Conservation (phyloP, 2,888 invertebrate genomes). For the Dascillus cervinus region DNA sequence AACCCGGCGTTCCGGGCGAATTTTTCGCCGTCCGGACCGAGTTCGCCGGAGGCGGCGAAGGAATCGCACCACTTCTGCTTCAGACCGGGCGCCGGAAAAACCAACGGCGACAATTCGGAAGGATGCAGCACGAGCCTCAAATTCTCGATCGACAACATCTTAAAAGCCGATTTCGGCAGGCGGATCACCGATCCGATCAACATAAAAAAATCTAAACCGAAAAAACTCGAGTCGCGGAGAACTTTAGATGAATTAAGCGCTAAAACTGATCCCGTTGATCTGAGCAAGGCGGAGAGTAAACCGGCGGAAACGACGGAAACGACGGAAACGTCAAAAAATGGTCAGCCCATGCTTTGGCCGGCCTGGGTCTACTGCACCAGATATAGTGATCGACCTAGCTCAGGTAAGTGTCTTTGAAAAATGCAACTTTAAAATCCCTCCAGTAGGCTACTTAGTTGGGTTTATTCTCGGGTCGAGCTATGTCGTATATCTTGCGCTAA, state of each 20-base stretch:
- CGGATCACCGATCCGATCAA: conserved; percentile 61
- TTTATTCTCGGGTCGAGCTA: too few species aligned
- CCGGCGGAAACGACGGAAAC: conserved; percentile 35
- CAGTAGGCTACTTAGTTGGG: too few species aligned
- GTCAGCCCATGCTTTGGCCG: conserved; percentile 61
- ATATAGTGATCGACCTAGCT: conserved; percentile 83
- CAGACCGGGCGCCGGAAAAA: conserved; percentile 24
- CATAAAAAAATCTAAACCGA: conserved; percentile 47
- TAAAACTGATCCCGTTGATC: conserved; percentile 35
- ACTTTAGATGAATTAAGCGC: conserved; percentile 32
- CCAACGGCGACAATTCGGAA: conserved; percentile 25
- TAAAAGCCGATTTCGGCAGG: conserved; percentile 77
- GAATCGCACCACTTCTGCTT: conserved; percentile 29
- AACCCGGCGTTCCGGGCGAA: conserved; percentile 25
- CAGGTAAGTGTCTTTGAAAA: conserved; percentile 63
- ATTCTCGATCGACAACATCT: conserved; percentile 81
- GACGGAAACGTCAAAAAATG: conserved; percentile 34
- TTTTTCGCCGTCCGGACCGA: conserved; percentile 27
- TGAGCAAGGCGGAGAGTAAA: conserved; percentile 33
- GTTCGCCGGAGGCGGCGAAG: conserved; percentile 28
- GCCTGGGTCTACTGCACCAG: conserved; percentile 99
- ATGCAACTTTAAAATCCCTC: too few species aligned
- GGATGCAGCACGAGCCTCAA: conserved; percentile 49
- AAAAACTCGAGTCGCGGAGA: conserved; percentile 24
- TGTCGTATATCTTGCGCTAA: too few species aligned